These are phyloP conservation scores for Drosophila persimilis DNA, from an alignment of 1,140 invertebrate species.

Conservation along the genomic window DNA sequence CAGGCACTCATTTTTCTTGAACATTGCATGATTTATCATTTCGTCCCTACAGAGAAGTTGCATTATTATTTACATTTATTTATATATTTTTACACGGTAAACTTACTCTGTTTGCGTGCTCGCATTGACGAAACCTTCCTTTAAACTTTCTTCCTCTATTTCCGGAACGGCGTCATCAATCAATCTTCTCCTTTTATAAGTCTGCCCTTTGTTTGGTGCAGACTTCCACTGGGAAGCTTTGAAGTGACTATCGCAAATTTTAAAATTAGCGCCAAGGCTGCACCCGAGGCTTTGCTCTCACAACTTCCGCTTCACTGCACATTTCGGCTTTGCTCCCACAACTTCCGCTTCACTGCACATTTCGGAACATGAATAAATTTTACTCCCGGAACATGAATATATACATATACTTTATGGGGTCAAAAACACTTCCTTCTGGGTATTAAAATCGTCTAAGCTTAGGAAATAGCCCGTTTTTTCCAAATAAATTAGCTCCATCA, in stretches of 20 bases:
- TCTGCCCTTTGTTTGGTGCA: neutral
- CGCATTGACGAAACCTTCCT: conserved; percentile 1
- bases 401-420: no score
- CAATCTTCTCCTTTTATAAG: conserved; percentile 8
- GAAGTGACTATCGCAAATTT: conserved; percentile 21
- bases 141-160: neutral
- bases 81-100: conserved; percentile 1
- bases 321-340: conserved; percentile 17
- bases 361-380: neutral
- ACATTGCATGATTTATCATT: no score
- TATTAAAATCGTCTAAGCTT: no score
- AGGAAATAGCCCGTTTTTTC: no score
- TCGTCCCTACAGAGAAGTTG: no score
- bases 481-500: no score
- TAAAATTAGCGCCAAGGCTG: conserved; percentile 11
- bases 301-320: conserved; percentile 10
- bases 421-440: no score
- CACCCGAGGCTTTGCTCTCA: conserved; percentile 11
- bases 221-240: conserved; percentile 13
- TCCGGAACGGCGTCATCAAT: conserved; percentile 13
- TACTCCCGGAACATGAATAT: neutral
- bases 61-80: no score
- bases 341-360: conserved; percentile 9
- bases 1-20: neutral
- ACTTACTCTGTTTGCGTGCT: conserved; percentile 32